A percentile compares a stretch with the other conserved stretches of the same genome.
Conservation (phyloP, 1,140 invertebrate genomes). For the Heliconius himera region DNA sequence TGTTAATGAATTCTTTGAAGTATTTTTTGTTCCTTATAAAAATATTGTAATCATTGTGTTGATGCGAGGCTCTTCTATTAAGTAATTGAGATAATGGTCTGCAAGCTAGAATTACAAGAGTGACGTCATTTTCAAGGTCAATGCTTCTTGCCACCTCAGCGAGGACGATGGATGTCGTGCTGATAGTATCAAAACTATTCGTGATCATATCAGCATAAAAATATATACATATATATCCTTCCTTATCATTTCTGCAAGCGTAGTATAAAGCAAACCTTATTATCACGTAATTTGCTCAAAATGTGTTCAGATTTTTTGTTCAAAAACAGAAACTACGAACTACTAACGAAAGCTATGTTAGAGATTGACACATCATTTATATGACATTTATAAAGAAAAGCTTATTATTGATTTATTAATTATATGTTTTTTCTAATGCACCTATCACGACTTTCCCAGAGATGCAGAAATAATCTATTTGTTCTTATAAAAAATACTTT, state of each 20-base stretch:
- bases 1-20: neutral
- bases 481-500: too few relatives aligned
- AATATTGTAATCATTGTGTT: slow-evolving; percentile 3
- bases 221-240: neutral
- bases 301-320: neutral
- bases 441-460: too few relatives aligned
- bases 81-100: slow-evolving; percentile 36
- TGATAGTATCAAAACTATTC: slow-evolving; percentile 28
- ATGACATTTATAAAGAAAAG: too few relatives aligned
- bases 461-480: too few relatives aligned
- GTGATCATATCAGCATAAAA: slow-evolving; percentile 46
- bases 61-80: slow-evolving; percentile 10
- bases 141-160: slow-evolving; percentile 37
- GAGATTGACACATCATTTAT: too few relatives aligned
- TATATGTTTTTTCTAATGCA: too few relatives aligned
- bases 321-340: neutral
- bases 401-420: too few relatives aligned
- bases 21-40: neutral
- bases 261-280: neutral
- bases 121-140: slow-evolving; percentile 55
- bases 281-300: neutral
- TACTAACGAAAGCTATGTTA: too few relatives aligned
- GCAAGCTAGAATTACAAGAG: slow-evolving; percentile 32
- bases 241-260: neutral
- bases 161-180: slow-evolving; percentile 39